A percentile compares a stretch with the other conserved stretches of the same genome.
Conservation (phyloP, 64 coral and sea anemone genomes). For the Porites australiensis region DNA sequence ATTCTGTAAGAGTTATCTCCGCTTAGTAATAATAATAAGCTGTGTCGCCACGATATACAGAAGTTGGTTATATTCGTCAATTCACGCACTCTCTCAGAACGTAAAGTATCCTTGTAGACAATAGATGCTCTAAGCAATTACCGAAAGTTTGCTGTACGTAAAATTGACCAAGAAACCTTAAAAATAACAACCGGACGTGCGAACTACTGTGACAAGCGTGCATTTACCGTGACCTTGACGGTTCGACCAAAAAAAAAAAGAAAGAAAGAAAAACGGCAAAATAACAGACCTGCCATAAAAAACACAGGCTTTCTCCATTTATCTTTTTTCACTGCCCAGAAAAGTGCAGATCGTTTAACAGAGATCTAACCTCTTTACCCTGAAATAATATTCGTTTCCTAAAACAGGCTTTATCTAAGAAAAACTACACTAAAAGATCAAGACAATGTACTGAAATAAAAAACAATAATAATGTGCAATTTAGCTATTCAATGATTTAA, state of each 20-base stretch:
- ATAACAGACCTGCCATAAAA: too few relatives aligned
- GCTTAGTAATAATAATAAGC: conserved; percentile 9
- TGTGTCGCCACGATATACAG: neutral
- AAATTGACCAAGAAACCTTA: neutral
- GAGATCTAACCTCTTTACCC: too few relatives aligned
- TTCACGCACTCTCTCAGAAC: neutral
- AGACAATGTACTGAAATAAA: neutral
- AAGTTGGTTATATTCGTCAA: neutral
- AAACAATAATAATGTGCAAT: too few relatives aligned
- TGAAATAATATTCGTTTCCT: neutral
- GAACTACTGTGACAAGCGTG: neutral
- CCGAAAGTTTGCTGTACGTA: neutral
- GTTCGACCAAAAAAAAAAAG: neutral
- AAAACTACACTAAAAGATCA: neutral
- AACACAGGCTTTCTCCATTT: neutral
- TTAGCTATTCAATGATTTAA: too few relatives aligned
- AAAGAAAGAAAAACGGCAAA: neutral
- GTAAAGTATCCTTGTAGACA: neutral
- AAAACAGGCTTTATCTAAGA: neutral
- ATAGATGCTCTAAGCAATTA: neutral
- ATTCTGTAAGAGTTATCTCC: conserved; percentile 30
- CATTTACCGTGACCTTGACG: neutral
- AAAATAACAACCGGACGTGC: neutral
- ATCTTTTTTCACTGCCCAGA: conserved; percentile 7
- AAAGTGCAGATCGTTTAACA: conserved; percentile 23